Conservation (phyloP, 2,888 invertebrate species). For the Poecilobothrus nobilitatus region DNA sequence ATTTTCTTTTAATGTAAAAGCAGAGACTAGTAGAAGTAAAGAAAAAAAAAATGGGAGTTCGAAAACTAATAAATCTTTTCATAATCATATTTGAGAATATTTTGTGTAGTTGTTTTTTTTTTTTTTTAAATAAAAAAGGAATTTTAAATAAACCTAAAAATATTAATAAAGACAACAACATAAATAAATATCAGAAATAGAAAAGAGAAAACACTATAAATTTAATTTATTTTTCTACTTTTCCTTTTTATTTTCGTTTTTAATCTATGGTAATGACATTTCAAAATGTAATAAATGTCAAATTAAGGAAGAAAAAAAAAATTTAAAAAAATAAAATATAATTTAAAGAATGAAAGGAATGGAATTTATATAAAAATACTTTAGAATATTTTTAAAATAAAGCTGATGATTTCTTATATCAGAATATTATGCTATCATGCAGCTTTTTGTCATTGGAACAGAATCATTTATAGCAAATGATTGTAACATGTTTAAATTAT, state of each 20-base stretch:
- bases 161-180: background rate
- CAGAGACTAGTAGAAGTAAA: background rate
- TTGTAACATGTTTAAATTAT: too few species aligned
- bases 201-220: background rate
- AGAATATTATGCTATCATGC: too few species aligned
- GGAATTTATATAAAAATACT: background rate
- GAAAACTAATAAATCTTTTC: constrained; percentile 1
- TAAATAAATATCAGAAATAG: background rate
- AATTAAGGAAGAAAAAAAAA: background rate
- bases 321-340: too few species aligned
- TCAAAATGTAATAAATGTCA: constrained; percentile 1
- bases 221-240: background rate
- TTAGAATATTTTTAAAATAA: too few species aligned
- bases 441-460: too few species aligned
- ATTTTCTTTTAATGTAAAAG: background rate
- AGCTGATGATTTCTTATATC: too few species aligned
- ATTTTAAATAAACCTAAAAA: background rate
- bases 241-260: background rate
- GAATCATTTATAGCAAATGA: too few species aligned
- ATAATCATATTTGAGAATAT: too few species aligned
- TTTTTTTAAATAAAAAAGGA: background rate
- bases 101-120: too few species aligned
- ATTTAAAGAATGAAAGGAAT: background rate
- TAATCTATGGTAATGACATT: constrained; percentile 3
- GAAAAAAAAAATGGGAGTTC: background rate